These are phyloP conservation scores for Gallinago nigripennis DNA, from an alignment of 2,797 vertebrate species.

Conservation along the genomic window DNA sequence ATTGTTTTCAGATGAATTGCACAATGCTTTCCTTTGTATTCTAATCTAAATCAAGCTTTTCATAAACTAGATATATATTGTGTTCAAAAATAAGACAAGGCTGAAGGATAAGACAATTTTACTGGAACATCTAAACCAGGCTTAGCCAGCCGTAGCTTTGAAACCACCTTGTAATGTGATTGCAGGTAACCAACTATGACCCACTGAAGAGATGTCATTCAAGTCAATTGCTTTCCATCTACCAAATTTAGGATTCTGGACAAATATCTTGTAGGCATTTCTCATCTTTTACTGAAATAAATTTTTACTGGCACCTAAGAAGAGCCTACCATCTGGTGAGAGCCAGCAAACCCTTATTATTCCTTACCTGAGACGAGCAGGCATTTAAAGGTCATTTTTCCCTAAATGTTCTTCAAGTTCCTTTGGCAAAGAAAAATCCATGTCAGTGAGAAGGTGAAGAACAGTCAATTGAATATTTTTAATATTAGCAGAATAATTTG, in stretches of 20 bases:
- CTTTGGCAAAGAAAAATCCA: not conserved
- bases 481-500: not conserved
- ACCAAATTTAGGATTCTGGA: not conserved
- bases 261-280: not conserved
- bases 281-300: conserved; percentile 4
- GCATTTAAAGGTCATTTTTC: conserved; percentile 18
- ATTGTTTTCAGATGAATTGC: not conserved
- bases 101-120: not conserved
- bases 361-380: not conserved
- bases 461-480: not conserved
- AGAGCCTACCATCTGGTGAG: conserved; percentile 8
- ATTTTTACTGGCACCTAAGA: conserved; percentile 10
- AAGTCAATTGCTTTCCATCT: not conserved
- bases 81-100: not conserved
- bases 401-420: not conserved
- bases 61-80: not conserved
- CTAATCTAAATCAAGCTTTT: not conserved
- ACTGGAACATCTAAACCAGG: not conserved
- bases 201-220: not conserved
- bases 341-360: not conserved
- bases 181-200: not conserved
- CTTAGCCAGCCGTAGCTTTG: not conserved
- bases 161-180: not conserved
- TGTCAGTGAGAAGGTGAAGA: not conserved
- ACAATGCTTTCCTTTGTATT: not conserved